Evolutionary conservation across 2,113 vertebrate genomes (phyloP).

Genomic region (Piaya cayana): DNA sequence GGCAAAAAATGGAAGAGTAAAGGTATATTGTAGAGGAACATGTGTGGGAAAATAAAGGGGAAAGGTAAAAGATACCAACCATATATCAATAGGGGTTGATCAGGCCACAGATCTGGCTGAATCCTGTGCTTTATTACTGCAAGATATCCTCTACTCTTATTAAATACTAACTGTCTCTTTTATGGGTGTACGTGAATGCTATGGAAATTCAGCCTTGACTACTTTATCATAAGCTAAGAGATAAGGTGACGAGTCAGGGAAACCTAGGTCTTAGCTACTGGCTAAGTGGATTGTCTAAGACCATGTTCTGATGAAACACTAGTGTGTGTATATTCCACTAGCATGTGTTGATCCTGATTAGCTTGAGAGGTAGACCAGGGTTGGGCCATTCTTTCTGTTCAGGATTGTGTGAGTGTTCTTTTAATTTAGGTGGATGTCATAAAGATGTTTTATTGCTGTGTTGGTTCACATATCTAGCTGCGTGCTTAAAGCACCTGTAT

Average conservation of each 20-base stretch:
- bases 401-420: not conserved
- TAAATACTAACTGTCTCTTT: not conserved
- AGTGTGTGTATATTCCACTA: not conserved
- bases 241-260: not conserved
- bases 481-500: not conserved
- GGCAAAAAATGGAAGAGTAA: not conserved
- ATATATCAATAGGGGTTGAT: not conserved
- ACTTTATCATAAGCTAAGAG: not conserved
- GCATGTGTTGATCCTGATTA: not conserved
- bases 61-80: not conserved
- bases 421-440: not conserved
- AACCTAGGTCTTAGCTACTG: not conserved
- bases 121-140: not conserved
- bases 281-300: not conserved
- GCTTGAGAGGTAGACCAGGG: not conserved
- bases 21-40: not conserved
- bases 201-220: not conserved
- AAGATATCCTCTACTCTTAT: not conserved
- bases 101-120: not conserved
- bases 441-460: not conserved
- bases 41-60: not conserved
- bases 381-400: not conserved
- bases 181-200: not conserved
- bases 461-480: not conserved
- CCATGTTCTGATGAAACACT: accelerated